Evolutionary conservation across 2,888 invertebrate species (phyloP).

Genomic region (Synergus itoensis): DNA sequence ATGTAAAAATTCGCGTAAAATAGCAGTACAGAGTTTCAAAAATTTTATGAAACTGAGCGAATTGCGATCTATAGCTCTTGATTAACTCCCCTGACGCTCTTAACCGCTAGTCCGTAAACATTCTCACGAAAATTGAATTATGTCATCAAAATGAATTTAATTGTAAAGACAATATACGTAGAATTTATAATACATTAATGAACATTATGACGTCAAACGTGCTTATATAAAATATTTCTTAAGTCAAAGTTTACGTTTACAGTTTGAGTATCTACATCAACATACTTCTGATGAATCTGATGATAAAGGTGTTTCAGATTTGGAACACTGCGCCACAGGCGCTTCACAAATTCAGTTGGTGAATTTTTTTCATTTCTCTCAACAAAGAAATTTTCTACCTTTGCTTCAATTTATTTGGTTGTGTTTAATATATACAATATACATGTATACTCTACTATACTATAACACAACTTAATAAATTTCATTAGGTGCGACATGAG

Average conservation of each 20-base stretch:
- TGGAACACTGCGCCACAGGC: neutral
- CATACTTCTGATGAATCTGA: neutral
- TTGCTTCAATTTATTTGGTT: too few relatives aligned
- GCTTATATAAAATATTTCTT: constrained; percentile 3
- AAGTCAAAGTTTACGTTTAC: neutral
- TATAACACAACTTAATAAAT: neutral
- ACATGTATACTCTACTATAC: too few relatives aligned
- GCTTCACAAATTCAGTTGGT: neutral
- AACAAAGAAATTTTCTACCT: neutral
- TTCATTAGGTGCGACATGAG: neutral
- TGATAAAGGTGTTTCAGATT: neutral
- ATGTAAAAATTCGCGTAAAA: neutral
- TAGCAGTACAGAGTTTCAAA: neutral
- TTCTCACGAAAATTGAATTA: neutral
- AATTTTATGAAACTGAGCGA: neutral
- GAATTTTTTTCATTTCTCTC: neutral
- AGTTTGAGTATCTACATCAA: constrained; percentile 1
- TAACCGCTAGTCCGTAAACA: neutral
- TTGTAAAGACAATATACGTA: neutral
- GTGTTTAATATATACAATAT: too few relatives aligned
- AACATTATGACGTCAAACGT: neutral
- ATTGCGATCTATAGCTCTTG: neutral
- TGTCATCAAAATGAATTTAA: neutral
- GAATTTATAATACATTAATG: constrained; percentile 7
- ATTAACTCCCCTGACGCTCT: neutral